Percentiles rank a stretch among this genome's conserved stretches.
phyloP scores from a whole-genome alignment of 2,888 invertebrate genomes.

The Frankliniella fusca region DNA sequence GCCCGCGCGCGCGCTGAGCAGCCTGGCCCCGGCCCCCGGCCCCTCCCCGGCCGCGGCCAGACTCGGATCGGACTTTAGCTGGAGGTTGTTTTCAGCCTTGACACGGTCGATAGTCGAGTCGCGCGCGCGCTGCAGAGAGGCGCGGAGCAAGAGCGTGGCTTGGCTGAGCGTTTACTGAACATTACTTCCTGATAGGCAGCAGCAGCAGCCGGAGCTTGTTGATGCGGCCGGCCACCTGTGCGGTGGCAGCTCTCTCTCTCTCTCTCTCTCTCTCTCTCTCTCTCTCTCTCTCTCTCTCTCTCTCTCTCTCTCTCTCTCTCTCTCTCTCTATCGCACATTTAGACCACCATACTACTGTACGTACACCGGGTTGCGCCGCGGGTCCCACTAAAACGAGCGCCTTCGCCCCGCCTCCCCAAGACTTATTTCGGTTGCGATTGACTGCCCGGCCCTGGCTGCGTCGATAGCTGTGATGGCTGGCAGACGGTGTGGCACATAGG shows the following conservation, averaged over 20 bases:
- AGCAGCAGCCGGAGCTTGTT: neutral
- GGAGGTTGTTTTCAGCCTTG: constrained; percentile 16
- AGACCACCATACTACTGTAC: no score
- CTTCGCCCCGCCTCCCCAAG: no score
- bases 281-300: neutral
- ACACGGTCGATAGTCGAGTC: neutral
- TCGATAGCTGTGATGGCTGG: no score
- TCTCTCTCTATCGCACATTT: neutral
- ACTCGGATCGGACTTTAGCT: neutral
- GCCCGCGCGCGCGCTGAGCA: no score
- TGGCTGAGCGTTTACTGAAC: neutral
- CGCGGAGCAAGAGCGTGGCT: neutral
- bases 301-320: constrained; percentile 1
- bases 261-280: neutral
- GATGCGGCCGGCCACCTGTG: neutral
- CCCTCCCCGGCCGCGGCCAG: neutral
- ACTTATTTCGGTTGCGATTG: no score
- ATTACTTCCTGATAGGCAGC: neutral
- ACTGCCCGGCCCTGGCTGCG: no score
- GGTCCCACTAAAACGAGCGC: no score
- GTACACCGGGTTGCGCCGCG: no score
- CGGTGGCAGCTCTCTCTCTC: neutral
- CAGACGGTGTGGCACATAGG: no score
- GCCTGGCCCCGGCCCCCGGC: neutral
- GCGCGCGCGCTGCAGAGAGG: neutral